These are phyloP conservation scores for Agriopis aurantiaria DNA, from an alignment of 2,888 invertebrate genomes.

Conservation along the genomic window DNA sequence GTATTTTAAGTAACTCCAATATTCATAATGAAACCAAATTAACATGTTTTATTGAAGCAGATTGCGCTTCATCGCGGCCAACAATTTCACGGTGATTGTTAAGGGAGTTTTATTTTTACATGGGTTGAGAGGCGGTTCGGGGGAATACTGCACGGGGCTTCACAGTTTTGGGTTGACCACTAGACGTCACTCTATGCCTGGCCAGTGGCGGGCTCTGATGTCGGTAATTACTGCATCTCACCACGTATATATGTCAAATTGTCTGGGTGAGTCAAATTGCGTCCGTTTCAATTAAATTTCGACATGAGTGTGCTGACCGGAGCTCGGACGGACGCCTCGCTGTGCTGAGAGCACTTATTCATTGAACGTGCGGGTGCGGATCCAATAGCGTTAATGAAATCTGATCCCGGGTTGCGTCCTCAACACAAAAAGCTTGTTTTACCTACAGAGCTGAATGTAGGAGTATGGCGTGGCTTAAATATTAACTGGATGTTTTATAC, in stretches of 20 bases:
- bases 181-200: slow-evolving; percentile 64
- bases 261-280: slow-evolving; percentile 62
- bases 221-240: slow-evolving; percentile 73
- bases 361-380: slow-evolving; percentile 56
- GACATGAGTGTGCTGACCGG: slow-evolving; percentile 59
- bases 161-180: slow-evolving; percentile 60
- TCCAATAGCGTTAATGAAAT: slow-evolving; percentile 45
- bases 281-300: slow-evolving; percentile 79
- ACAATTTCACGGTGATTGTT: slow-evolving; percentile 20
- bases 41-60: slow-evolving; percentile 25
- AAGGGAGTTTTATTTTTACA: slow-evolving; percentile 23
- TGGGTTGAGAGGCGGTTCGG: slow-evolving; percentile 32
- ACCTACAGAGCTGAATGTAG: not conserved
- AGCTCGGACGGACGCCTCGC: slow-evolving; percentile 40
- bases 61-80: slow-evolving; percentile 19
- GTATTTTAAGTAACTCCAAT: slow-evolving; percentile 25
- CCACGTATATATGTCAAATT: slow-evolving; percentile 62
- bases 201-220: slow-evolving; percentile 57
- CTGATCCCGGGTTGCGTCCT: slow-evolving; percentile 27
- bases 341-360: slow-evolving; percentile 65
- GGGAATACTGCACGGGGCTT: slow-evolving; percentile 52
- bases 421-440: slow-evolving; percentile 15
- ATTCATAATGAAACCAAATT: slow-evolving; percentile 27
- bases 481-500: too few relatives aligned
- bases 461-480: too few relatives aligned